Evolutionary conservation across 2,113 vertebrate species (phyloP).

Genomic region (Cyanocitta stelleri): DNA sequence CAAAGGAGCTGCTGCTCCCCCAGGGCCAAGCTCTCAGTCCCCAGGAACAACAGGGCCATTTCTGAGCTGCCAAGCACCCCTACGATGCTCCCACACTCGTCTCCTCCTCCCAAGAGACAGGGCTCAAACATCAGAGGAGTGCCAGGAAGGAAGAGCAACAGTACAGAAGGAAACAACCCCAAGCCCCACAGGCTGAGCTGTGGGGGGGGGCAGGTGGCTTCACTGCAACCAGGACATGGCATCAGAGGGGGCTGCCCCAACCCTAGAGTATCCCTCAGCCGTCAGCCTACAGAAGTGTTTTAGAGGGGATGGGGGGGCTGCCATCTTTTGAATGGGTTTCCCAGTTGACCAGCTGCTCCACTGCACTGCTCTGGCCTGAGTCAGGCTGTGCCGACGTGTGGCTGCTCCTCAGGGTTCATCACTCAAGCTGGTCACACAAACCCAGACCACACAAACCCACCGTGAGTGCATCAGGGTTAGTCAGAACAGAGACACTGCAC

Average conservation of each 20-base stretch:
- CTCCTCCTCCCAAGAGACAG: not conserved
- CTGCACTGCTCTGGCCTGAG: not conserved
- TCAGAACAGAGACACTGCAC: not conserved
- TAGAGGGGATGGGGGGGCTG: not conserved
- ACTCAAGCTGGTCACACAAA: not conserved
- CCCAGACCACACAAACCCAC: conserved; percentile 25
- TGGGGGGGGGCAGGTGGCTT: too few relatives aligned
- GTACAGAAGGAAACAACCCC: not conserved
- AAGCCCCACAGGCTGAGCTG: not conserved
- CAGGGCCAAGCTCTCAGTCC: not conserved
- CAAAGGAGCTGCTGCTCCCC: conserved; percentile 4
- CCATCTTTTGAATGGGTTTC: not conserved
- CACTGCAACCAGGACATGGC: not conserved
- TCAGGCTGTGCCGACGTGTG: rapidly evolving
- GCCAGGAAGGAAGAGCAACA: not conserved
- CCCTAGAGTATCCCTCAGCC: not conserved
- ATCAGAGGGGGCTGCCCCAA: not conserved
- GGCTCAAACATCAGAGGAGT: not conserved
- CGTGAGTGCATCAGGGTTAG: rapidly evolving
- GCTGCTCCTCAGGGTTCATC: not conserved
- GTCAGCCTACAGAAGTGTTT: not conserved
- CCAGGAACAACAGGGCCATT: not conserved
- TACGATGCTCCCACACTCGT: not conserved
- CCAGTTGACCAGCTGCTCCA: not conserved
- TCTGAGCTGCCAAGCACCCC: not conserved